These are phyloP conservation scores for Plotosus lineatus DNA, from an alignment of 2,113 vertebrate genomes.

Conservation along the genomic window DNA sequence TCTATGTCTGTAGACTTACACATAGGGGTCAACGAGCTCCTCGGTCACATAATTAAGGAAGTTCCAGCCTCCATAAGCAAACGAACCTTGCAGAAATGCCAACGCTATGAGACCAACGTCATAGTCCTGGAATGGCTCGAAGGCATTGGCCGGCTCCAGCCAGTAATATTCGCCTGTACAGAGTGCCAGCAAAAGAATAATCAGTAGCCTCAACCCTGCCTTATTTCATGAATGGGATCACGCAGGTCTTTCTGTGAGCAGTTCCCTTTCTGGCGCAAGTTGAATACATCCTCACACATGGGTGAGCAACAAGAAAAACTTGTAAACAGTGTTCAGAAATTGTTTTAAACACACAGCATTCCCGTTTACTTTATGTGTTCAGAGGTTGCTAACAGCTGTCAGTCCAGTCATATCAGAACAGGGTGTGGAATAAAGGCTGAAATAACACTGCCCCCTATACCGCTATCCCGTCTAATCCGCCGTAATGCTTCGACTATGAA, in stretches of 20 bases:
- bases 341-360: constrained; percentile 23
- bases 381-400: constrained; percentile 49
- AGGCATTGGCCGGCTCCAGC: constrained; percentile 86
- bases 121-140: constrained; percentile 84
- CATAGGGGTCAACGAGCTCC: constrained; percentile 88
- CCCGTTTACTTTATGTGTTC: constrained; percentile 20
- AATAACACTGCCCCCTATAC: constrained; percentile 55
- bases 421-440: constrained; percentile 47
- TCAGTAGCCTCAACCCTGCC: not conserved
- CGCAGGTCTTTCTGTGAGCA: not conserved
- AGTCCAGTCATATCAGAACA: not conserved
- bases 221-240: not conserved
- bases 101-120: constrained; percentile 84
- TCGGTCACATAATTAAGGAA: constrained; percentile 95
- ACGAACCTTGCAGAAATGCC: constrained; percentile 89
- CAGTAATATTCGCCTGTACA: constrained; percentile 85
- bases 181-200: not conserved
- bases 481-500: constrained; percentile 47
- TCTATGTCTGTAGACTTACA: constrained; percentile 67
- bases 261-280: not conserved
- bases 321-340: not conserved
- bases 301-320: constrained; percentile 14
- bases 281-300: not conserved
- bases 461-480: constrained; percentile 61
- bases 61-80: constrained; percentile 93